These are phyloP conservation scores for Caenorhabditis parvicauda DNA, from an alignment of 2,888 invertebrate species.

Conservation along the genomic window DNA sequence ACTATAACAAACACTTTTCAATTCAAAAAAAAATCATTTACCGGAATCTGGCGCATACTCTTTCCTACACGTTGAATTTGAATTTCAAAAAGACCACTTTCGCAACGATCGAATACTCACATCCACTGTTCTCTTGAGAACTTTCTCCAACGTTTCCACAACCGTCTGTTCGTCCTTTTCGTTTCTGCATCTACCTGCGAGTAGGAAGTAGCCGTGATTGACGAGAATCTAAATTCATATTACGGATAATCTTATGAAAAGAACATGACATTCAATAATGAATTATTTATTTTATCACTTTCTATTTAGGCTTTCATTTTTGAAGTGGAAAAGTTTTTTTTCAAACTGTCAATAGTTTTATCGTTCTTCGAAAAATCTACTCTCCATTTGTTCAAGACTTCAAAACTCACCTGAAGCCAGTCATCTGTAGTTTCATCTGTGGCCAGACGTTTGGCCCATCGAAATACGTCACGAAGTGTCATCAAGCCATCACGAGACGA, in stretches of 20 bases:
- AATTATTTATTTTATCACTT: too few relatives aligned
- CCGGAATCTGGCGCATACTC: too few relatives aligned
- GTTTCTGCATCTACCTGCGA: slow-evolving; percentile 87
- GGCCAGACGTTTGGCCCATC: slow-evolving; percentile 54
- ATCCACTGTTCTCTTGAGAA: slow-evolving; percentile 67
- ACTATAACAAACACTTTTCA: too few relatives aligned
- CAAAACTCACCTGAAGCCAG: slow-evolving; percentile 25
- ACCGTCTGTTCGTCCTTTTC: slow-evolving; percentile 80
- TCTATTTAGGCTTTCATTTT: too few relatives aligned
- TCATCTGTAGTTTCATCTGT: slow-evolving; percentile 33
- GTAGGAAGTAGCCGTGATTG: slow-evolving; percentile 76
- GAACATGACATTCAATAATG: too few relatives aligned
- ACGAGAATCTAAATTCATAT: slow-evolving; percentile 22
- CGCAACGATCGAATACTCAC: neutral
- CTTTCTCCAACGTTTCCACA: slow-evolving; percentile 70
- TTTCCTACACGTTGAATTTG: neutral
- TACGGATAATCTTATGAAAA: too few relatives aligned
- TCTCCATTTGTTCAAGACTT: too few relatives aligned
- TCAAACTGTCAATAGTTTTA: too few relatives aligned
- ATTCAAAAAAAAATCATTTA: too few relatives aligned
- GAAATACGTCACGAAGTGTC: slow-evolving; percentile 53
- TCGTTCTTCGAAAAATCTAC: too few relatives aligned
- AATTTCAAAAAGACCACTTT: neutral
- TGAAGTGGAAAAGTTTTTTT: too few relatives aligned
- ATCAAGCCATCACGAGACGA: slow-evolving; percentile 52